phyloP scores from a whole-genome alignment of 2,797 vertebrate genomes.

The Syngnathus acus region DNA sequence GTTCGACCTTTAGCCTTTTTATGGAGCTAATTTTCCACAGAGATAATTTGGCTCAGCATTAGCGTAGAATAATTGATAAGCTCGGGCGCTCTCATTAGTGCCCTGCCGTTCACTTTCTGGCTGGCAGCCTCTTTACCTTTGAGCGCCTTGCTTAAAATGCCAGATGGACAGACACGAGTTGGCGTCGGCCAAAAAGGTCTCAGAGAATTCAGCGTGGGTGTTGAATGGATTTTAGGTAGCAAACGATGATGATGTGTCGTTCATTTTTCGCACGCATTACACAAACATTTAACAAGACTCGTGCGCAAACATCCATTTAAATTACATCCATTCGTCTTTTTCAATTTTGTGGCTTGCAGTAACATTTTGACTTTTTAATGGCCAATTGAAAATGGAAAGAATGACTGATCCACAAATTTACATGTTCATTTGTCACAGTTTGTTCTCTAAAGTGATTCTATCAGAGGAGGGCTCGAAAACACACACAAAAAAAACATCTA shows the following conservation, averaged over 20 bases:
- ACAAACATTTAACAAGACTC: neutral
- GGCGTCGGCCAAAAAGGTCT: conserved; percentile 37
- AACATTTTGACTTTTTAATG: too few relatives aligned
- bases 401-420: too few relatives aligned
- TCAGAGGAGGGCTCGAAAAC: neutral
- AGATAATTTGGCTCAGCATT: conserved; percentile 28
- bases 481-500: neutral
- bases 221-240: neutral
- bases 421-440: neutral
- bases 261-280: neutral
- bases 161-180: conserved; percentile 40
- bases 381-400: too few relatives aligned
- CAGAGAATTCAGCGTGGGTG: conserved; percentile 6
- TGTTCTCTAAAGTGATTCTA: neutral
- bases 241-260: neutral
- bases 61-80: conserved; percentile 24
- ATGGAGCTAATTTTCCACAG: conserved; percentile 15
- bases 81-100: conserved; percentile 58
- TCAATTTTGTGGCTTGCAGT: too few relatives aligned
- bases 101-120: conserved; percentile 32
- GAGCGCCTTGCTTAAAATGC: conserved; percentile 55
- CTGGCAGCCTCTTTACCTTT: conserved; percentile 42
- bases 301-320: neutral
- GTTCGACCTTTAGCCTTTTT: conserved; percentile 10
- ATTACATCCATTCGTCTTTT: too few relatives aligned